Evolutionary conservation across 2,113 vertebrate species (phyloP).

Genomic region (Syngnathoides biaculeatus): DNA sequence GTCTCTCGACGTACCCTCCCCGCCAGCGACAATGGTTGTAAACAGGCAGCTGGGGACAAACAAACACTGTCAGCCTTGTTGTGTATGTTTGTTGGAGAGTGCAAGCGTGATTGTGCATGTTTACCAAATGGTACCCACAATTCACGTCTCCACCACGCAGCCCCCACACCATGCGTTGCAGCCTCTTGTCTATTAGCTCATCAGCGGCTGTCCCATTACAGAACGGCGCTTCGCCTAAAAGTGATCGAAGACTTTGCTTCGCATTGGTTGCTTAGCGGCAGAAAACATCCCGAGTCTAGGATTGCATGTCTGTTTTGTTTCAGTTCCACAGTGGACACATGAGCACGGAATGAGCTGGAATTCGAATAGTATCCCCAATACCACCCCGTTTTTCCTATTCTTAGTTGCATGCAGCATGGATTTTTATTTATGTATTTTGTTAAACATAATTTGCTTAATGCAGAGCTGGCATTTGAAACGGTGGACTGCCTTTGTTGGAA

Average conservation of each 20-base stretch:
- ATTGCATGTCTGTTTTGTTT: background rate
- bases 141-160: conserved; percentile 38
- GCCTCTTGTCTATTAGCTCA: conserved; percentile 54
- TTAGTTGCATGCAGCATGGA: background rate
- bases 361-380: background rate
- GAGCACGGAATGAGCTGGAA: background rate
- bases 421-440: background rate
- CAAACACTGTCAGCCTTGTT: conserved; percentile 53
- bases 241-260: conserved; percentile 21
- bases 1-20: conserved; percentile 38
- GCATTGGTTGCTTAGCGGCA: background rate
- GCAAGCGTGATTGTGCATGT: conserved; percentile 26
- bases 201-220: conserved; percentile 40
- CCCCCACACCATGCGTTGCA: conserved; percentile 23
- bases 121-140: conserved; percentile 38
- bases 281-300: background rate
- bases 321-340: background rate
- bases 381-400: background rate
- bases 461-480: conserved; percentile 4
- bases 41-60: conserved; percentile 57
- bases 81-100: conserved; percentile 24
- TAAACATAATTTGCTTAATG: conserved; percentile 1
- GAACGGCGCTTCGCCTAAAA: conserved; percentile 16
- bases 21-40: conserved; percentile 39
- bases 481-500: conserved; percentile 4